Percentiles rank a stretch among this genome's conserved stretches.
Evolutionary conservation across 2,888 invertebrate genomes (phyloP).

Genomic region (Drosophila cognata): DNA sequence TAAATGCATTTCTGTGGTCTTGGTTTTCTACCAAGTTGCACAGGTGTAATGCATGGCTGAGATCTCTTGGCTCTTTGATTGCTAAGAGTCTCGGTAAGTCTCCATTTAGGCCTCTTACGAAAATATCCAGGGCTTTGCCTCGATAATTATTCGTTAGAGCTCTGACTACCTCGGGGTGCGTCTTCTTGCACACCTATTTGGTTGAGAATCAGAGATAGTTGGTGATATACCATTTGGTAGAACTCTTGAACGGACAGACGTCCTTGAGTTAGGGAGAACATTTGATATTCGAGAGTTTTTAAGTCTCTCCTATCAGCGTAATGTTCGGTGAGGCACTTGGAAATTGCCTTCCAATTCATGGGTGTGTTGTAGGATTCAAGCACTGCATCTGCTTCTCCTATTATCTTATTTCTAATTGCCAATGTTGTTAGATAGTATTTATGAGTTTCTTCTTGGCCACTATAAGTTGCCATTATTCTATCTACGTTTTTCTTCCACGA

Average conservation of each 20-base stretch:
- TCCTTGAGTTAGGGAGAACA: neutral
- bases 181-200: neutral
- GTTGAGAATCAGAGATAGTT: neutral
- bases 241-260: neutral
- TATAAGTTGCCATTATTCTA: neutral
- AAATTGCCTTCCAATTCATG: neutral
- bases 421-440: neutral
- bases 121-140: neutral
- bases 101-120: neutral
- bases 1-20: neutral
- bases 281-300: neutral
- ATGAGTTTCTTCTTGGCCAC: neutral
- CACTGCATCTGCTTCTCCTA: neutral
- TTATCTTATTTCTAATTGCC: neutral
- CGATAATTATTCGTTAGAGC: neutral
- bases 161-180: neutral
- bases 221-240: neutral
- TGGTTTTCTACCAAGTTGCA: neutral
- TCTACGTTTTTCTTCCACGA: neutral
- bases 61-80: neutral
- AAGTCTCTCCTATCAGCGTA: neutral
- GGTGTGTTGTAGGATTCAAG: neutral
- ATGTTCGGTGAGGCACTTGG: neutral
- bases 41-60: neutral
- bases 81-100: neutral